Evolutionary conservation across 1,140 invertebrate genomes (phyloP), one percentile per base, ranked within the genome.

Genomic region (Palaemon carinicauda): DNA sequence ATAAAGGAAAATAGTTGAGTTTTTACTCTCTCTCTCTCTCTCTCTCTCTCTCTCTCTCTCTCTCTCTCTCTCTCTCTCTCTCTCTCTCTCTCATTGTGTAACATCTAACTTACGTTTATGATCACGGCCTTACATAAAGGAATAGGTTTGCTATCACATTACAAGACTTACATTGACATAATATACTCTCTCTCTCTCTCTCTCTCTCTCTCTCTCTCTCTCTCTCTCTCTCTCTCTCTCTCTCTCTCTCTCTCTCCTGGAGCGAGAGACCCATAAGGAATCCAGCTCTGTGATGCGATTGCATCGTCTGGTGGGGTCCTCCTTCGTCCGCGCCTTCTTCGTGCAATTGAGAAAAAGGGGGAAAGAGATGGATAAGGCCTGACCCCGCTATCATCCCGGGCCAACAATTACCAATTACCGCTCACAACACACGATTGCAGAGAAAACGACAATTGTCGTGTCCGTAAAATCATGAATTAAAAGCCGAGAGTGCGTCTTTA

Each of bases 401-500:
- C 53, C 53, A 27, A n/a, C 53, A 4, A 60, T 33, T 31, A 21
- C 41, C 52, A 77, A 50, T 52, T 21, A 54, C 15, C 27, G 4
- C 29, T 12, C 24, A 15, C 10, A 29, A 31, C 27, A n/a, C 53
- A 56, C 17, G 29, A 79, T 56, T 56, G 24, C 21, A 1, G 1
- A 60, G 21, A 27, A 52, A 79, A 79, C 27, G 27, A 12, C 52
- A 75, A 75, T 75, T 75, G 31, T 50, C 33, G 73, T 75, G 73
- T 21, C 73, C 50, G 73, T 21, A 75, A 50, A 75, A 75, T n/a
- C 73, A 75, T 15, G 73, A 50, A 75, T 75, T 75, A 50, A 50
- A 75, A 17, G 2, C 14, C 73, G 15, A 50, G 31, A 74, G 73
- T n/a, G n/a, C 41, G 51, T 50, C 33, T 50, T 75, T 75, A 75